Base-by-base conservation (phyloP, 2,888 invertebrate species). In the Euplagia quadripunctaria region DNA sequence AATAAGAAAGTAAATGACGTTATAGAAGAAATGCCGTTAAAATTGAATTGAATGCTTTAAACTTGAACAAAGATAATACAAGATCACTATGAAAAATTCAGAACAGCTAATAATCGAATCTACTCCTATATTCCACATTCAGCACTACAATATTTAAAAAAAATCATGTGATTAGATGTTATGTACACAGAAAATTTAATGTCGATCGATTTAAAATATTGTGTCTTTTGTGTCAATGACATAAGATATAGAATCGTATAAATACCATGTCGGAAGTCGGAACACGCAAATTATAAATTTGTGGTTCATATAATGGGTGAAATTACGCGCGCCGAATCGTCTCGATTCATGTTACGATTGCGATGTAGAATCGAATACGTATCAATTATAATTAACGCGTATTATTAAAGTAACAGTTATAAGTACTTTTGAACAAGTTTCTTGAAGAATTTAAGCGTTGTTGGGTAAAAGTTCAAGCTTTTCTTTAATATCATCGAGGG, bases 301-400 rank as follows among this genome's bases (percentile, higher is more conserved):
- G 88, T 89, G 87, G 86, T 86, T 88, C 84, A 87, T 82, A 87
- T 93, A 93, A 93, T 93, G 89, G 91, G 88, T 91, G 90, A 91
- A 92, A 94, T 93, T 91, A 94, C 87, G 90, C 91, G 90, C 86
- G 86, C 88, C 91, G 91, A 94, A 93, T 93, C 89, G 88, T 87
- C 87, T 90, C 88, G 87, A 90, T 90, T 91, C 90, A 89, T 88
- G 90, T 93, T 93, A 91, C 92, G 91, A 92, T 92, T 92, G 91
- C 89, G 88, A 89, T 88, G 86, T 89, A 89, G 87, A 89, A 90
- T 91, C 89, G 90, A 90, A 91, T 91, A 90, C 87, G 88, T 88
- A 93, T 93, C 92, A 90, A 92, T 93, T 93, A 90, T 89, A 92
- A 92, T 93, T 90, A 93, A 90, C 89, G 88, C 87, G 89, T 90